These are phyloP conservation scores for Empidonax traillii DNA, from an alignment of 2,113 vertebrate species.

Conservation along the genomic window DNA sequence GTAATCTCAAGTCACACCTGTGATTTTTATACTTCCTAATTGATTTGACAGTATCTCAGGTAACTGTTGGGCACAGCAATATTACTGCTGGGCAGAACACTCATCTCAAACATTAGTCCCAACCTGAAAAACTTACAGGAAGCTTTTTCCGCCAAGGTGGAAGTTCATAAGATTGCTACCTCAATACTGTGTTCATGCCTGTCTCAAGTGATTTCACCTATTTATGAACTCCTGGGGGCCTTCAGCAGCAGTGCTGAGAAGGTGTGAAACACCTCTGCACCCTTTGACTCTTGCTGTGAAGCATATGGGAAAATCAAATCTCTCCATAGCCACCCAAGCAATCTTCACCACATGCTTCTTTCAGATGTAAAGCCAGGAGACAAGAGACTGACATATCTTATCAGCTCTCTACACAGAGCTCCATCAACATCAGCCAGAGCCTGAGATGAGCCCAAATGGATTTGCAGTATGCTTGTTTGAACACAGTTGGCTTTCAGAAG, in stretches of 20 bases:
- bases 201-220: background rate
- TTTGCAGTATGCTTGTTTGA: background rate
- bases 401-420: background rate
- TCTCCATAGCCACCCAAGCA: background rate
- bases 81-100: background rate
- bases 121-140: background rate
- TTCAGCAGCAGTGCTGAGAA: background rate
- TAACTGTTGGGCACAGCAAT: background rate
- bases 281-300: background rate
- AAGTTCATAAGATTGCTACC: background rate
- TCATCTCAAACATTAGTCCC: background rate
- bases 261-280: background rate
- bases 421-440: background rate
- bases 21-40: background rate
- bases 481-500: constrained; percentile 2
- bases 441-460: background rate
- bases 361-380: background rate
- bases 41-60: background rate
- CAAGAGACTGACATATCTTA: constrained; percentile 22
- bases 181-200: background rate
- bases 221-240: background rate
- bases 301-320: background rate
- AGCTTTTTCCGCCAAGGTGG: background rate
- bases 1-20: background rate
- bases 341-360: background rate